A percentile compares a stretch with the other conserved stretches of the same genome.
phyloP scores from a whole-genome alignment of 2,113 vertebrate species.

The Jaculus jaculus region DNA sequence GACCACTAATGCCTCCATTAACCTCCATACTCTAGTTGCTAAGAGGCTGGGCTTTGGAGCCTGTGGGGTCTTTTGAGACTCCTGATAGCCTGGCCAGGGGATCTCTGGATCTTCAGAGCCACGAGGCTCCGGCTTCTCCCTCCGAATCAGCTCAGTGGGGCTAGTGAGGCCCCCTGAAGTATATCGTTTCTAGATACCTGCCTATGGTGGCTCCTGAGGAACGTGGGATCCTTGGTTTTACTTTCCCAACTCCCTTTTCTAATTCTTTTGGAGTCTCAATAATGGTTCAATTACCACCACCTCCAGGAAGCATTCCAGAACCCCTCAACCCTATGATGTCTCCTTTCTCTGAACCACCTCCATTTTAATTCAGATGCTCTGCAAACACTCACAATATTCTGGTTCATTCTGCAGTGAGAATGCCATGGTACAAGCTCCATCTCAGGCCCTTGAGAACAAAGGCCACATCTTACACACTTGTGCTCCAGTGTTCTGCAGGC shows the following conservation, averaged over 20 bases:
- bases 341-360: neutral
- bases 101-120: neutral
- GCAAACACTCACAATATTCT: neutral
- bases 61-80: neutral
- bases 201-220: neutral
- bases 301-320: neutral
- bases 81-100: neutral
- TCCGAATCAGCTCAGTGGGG: neutral
- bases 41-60: neutral
- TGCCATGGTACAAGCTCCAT: neutral
- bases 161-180: neutral
- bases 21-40: neutral
- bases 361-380: rapidly evolving
- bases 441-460: neutral
- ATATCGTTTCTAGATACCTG: neutral
- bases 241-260: neutral
- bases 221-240: neutral
- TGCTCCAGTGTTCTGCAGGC: no score
- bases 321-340: rapidly evolving
- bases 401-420: neutral
- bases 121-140: neutral
- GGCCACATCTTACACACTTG: neutral
- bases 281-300: neutral
- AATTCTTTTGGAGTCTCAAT: neutral
- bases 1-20: neutral